A percentile compares a stretch with the other conserved stretches of the same genome.
Evolutionary conservation across 2,113 vertebrate species (phyloP).

Genomic region (Boleophthalmus pectinirostris): DNA sequence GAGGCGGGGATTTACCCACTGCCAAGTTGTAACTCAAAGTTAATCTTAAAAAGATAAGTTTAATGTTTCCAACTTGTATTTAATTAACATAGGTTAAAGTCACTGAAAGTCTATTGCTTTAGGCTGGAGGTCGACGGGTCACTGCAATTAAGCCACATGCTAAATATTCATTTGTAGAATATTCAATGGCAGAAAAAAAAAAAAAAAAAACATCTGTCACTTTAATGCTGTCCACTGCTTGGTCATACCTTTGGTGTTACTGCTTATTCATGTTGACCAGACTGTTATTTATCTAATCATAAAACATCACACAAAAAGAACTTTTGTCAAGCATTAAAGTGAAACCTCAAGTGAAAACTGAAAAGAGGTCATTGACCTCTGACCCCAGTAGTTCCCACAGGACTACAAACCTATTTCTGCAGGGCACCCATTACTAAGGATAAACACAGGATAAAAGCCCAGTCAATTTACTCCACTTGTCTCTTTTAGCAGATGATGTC

Average conservation of each 20-base stretch:
- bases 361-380: slow-evolving; percentile 15
- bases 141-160: neutral
- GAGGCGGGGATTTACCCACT: slow-evolving; percentile 38
- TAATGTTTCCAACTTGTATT: slow-evolving; percentile 44
- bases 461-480: slow-evolving; percentile 2
- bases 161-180: neutral
- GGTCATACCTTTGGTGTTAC: neutral
- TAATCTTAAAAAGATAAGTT: slow-evolving; percentile 41
- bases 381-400: neutral
- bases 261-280: too few species aligned
- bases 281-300: too few species aligned
- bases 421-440: neutral
- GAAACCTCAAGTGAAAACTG: neutral
- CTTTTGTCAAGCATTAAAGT: neutral
- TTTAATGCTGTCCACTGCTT: too few species aligned
- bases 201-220: too few species aligned
- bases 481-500: slow-evolving; percentile 6
- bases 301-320: neutral
- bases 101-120: slow-evolving; percentile 6
- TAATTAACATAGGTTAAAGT: slow-evolving; percentile 24
- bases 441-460: too few species aligned
- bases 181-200: too few species aligned
- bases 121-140: neutral
- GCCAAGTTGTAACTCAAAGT: slow-evolving; percentile 24
- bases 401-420: neutral